Evolutionary conservation across 2,888 invertebrate genomes (phyloP).

Genomic region (Agonopterix alstromeriana): DNA sequence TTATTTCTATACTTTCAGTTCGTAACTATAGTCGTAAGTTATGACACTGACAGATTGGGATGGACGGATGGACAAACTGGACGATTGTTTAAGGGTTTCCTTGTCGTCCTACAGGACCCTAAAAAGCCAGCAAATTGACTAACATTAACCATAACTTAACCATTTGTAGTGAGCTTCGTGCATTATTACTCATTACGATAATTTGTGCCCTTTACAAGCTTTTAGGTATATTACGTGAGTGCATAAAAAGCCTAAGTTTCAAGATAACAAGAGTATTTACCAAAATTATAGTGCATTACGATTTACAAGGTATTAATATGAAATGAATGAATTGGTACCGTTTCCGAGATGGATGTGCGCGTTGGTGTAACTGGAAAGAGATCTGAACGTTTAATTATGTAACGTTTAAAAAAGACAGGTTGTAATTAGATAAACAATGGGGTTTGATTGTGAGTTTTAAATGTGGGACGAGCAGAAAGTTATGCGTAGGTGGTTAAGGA

Average conservation of each 20-base stretch:
- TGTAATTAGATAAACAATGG: conserved; percentile 58
- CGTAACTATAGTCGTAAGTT: too few relatives aligned
- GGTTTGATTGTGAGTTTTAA: conserved; percentile 43
- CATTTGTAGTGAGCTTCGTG: conserved; percentile 64
- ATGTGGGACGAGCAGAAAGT: conserved; percentile 32
- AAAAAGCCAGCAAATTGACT: conserved; percentile 46
- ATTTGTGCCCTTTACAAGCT: conserved; percentile 32
- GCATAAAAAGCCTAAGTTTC: conserved; percentile 24
- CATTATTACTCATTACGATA: conserved; percentile 68
- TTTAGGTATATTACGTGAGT: conserved; percentile 33
- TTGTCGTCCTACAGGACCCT: too few relatives aligned
- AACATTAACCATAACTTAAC: conserved; percentile 47
- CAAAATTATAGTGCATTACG: conserved; percentile 35
- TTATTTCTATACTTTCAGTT: too few relatives aligned
- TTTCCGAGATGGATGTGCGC: conserved; percentile 30
- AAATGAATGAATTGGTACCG: conserved; percentile 13
- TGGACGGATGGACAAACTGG: too few relatives aligned
- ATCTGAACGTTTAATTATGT: conserved; percentile 37
- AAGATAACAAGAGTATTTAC: conserved; percentile 43
- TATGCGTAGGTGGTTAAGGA: background rate
- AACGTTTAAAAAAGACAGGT: conserved; percentile 32
- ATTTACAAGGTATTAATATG: background rate
- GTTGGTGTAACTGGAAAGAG: conserved; percentile 32
- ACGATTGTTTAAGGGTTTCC: too few relatives aligned
- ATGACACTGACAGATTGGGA: too few relatives aligned